phyloP scores from a whole-genome alignment of 2,888 invertebrate species.

The Ennomos quercinarius region DNA sequence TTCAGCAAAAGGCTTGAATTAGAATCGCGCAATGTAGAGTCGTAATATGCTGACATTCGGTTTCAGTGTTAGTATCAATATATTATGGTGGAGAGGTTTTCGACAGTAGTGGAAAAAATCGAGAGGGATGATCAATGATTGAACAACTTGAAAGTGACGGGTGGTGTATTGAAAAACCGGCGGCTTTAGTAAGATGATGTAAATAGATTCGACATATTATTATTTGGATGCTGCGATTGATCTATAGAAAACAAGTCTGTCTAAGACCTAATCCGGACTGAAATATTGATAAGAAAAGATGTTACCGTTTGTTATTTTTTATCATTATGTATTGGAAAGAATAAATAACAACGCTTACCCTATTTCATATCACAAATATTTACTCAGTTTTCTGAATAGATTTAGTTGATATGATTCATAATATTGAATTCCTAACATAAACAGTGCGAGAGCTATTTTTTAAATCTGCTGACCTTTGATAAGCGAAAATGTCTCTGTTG shows the following conservation, averaged over 20 bases:
- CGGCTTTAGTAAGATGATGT: conserved; percentile 5
- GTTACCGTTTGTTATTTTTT: too few species aligned
- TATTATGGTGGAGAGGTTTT: conserved; percentile 36
- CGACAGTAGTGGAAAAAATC: conserved; percentile 38
- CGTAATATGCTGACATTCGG: conserved; percentile 12
- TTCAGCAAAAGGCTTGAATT: conserved; percentile 26
- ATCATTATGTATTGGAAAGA: too few species aligned
- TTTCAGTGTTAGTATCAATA: conserved; percentile 26
- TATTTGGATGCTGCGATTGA: conserved; percentile 1
- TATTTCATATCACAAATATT: too few species aligned
- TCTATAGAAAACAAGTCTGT: not conserved
- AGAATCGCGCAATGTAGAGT: conserved; percentile 34
- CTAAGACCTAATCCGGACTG: too few species aligned
- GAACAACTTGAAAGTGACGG: conserved; percentile 29
- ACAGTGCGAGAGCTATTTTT: too few species aligned
- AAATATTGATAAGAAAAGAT: too few species aligned
- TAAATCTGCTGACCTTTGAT: too few species aligned
- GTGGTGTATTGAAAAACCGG: conserved; percentile 24
- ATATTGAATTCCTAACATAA: too few species aligned
- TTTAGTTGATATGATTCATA: too few species aligned
- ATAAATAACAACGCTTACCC: too few species aligned
- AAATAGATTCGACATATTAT: conserved; percentile 1
- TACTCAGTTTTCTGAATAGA: too few species aligned
- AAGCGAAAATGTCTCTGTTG: not conserved
- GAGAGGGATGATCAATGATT: conserved; percentile 38